phyloP scores from a whole-genome alignment of 2,888 invertebrate species.

The Brachyopa scutellaris region DNA sequence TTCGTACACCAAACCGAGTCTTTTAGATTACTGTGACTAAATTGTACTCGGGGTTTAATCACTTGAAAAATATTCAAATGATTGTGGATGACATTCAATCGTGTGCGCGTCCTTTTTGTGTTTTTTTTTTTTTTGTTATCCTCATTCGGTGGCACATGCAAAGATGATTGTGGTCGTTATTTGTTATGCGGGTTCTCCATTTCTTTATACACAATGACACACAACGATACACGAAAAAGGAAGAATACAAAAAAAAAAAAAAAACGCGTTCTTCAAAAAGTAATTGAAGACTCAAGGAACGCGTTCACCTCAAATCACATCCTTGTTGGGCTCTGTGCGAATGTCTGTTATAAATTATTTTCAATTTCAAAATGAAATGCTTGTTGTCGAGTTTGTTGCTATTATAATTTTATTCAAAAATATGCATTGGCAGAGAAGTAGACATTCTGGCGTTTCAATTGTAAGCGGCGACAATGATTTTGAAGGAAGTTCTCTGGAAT shows the following conservation, averaged over 20 bases:
- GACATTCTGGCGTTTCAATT: slow-evolving; percentile 54
- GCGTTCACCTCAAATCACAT: slow-evolving; percentile 68
- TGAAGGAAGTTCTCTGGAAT: slow-evolving; percentile 58
- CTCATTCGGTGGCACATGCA: neutral
- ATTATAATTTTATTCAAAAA: slow-evolving; percentile 72
- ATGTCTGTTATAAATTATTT: slow-evolving; percentile 78
- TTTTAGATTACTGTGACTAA: slow-evolving; percentile 66
- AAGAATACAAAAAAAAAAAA: slow-evolving; percentile 6
- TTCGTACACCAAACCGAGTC: no score
- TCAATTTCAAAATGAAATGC: slow-evolving; percentile 77
- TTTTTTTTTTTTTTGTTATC: neutral
- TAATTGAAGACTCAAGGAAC: slow-evolving; percentile 65
- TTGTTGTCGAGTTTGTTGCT: slow-evolving; percentile 43
- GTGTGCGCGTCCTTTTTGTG: slow-evolving; percentile 60
- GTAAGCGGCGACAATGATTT: slow-evolving; percentile 31
- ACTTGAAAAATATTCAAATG: slow-evolving; percentile 73
- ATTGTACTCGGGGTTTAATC: slow-evolving; percentile 70
- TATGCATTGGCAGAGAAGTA: slow-evolving; percentile 70
- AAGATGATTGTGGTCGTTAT: slow-evolving; percentile 33
- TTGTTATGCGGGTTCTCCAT: slow-evolving; percentile 65
- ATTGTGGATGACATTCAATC: slow-evolving; percentile 69
- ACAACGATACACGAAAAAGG: no score
- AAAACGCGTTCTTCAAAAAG: slow-evolving; percentile 51
- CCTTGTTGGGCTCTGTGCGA: slow-evolving; percentile 29
- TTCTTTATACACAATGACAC: no score